Base-by-base conservation (phyloP, 2,888 invertebrate species). In the Microctonus brassicae region DNA sequence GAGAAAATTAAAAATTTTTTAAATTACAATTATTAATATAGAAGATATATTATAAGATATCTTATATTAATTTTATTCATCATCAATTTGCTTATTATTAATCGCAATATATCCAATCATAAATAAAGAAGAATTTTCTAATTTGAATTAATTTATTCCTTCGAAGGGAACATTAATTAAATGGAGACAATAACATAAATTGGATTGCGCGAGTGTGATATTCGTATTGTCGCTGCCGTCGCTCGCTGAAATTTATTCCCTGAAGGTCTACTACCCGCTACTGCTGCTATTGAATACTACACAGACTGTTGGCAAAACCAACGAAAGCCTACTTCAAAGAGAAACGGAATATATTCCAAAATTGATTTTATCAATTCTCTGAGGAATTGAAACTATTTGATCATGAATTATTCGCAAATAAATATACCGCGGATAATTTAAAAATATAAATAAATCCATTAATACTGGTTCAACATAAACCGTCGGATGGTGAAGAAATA, bases 221-320 rank as follows among this genome's bases (percentile, higher is more conserved):
- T 47, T 47, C 47, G 47, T 17, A 47, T 17, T 6, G 55, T 26
- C 24, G 26, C 22, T 55, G 26, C 83, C 83, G 83, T 81, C 82
- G 83, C 80, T 79, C 36, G 73, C 69, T 58, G 75, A 69, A 74
- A 70, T 52, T 75, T 69, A 17, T 47, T 47, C 47, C 47, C 20
- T 47, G 47, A 6, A 17, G 47, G 47, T 17, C 47, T 47, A 17
- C 47, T n/a, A n/a, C n/a, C n/a, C 17, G 20, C 47, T 47, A 17
- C 47, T 47, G 17, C 7, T 47, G 17, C 47, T 47, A 17, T 0
- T 47, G 47, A 20, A 17, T 17, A 47, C 47, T 4, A 17, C 47
- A 17, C 47, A 39, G n/a, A 47, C 17, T 47, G 26, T 58, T 5
- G 7, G 1, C 17, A n/a, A 57, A 13, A 17, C 11, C 52, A 64